These are phyloP conservation scores for Crotophaga sulcirostris DNA, from an alignment of 2,113 vertebrate species.

Conservation along the genomic window DNA sequence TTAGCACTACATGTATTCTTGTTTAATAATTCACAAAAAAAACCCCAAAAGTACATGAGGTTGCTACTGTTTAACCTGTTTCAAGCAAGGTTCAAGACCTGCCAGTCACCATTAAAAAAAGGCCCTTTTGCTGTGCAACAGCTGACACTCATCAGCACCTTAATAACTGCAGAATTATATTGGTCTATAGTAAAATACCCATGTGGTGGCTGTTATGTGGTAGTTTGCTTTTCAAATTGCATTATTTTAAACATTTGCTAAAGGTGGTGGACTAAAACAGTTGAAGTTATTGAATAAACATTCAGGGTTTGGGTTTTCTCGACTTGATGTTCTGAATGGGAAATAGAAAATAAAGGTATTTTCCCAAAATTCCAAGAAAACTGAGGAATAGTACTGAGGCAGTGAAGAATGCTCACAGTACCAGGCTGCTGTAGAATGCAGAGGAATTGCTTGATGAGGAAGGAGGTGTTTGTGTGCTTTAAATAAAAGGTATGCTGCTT, in stretches of 20 bases:
- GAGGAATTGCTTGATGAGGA: not conserved
- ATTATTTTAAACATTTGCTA: not conserved
- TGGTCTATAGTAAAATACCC: not conserved
- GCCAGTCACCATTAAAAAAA: not conserved
- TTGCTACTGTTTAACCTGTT: not conserved
- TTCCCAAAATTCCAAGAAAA: not conserved
- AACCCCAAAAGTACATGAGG: accelerated
- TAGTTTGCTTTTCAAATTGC: not conserved
- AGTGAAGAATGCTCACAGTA: not conserved
- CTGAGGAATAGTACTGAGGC: not conserved
- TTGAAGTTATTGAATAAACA: not conserved
- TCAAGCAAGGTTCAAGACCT: not conserved
- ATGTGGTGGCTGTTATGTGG: not conserved
- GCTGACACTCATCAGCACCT: not conserved
- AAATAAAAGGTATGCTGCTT: not conserved
- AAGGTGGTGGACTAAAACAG: not conserved
- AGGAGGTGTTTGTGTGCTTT: not conserved
- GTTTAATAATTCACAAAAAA: not conserved
- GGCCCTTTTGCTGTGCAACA: not conserved
- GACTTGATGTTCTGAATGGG: not conserved
- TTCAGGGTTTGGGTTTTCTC: not conserved
- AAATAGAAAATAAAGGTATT: not conserved
- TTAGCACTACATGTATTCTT: not conserved
- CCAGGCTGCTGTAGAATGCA: not conserved
- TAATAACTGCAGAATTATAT: not conserved